These are phyloP conservation scores for Mimachlamys varia DNA, from an alignment of 2,888 invertebrate species.

Conservation along the genomic window DNA sequence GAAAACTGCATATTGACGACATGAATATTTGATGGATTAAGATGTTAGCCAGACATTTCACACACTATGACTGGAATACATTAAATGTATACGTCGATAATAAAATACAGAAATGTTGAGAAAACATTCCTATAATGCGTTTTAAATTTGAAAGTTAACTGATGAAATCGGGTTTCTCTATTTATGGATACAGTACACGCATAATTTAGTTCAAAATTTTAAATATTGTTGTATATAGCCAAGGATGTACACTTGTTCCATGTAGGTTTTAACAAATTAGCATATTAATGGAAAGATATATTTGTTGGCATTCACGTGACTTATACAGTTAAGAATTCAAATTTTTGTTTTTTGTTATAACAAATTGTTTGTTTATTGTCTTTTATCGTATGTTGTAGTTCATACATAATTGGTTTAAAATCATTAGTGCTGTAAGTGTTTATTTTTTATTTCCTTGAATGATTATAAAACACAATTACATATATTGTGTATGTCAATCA, in stretches of 20 bases:
- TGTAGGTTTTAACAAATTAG: not conserved
- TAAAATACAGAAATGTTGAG: not conserved
- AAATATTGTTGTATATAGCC: not conserved
- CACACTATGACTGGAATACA: not conserved
- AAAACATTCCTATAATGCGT: not conserved
- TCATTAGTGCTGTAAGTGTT: no score
- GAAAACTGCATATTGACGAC: not conserved
- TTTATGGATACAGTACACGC: not conserved
- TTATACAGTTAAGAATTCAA: no score
- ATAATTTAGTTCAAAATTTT: not conserved
- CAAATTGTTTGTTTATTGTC: no score
- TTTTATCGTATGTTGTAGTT: no score
- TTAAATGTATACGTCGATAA: not conserved
- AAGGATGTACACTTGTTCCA: not conserved
- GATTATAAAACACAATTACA: no score
- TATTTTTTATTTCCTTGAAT: no score
- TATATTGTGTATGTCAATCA: no score
- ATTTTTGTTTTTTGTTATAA: no score
- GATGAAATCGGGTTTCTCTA: not conserved
- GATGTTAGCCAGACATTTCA: slow-evolving; percentile 8
- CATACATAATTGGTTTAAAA: no score
- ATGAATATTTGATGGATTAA: slow-evolving; percentile 34
- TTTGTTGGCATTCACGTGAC: no score
- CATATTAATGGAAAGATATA: no score
- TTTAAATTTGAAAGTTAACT: not conserved